A percentile compares a stretch with the other conserved stretches of the same genome.
Conservation (phyloP, 2,797 vertebrate species). For the Halcyon badia region DNA sequence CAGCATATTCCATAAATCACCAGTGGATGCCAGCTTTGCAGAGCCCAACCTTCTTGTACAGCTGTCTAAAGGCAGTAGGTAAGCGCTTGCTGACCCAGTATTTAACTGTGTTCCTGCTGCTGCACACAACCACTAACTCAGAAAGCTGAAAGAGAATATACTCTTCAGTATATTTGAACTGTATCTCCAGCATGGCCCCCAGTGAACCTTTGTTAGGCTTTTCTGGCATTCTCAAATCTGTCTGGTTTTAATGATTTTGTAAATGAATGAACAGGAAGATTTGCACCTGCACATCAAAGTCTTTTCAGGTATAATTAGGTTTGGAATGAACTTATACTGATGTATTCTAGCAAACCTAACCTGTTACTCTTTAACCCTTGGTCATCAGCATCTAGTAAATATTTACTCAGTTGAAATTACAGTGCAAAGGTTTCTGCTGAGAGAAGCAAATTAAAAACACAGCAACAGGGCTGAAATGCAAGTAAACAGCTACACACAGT, state of each 20-base stretch:
- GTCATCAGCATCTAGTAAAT: slow-evolving; percentile 51
- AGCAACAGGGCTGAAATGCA: neutral
- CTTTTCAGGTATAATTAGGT: neutral
- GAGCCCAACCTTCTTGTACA: neutral
- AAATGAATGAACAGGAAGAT: slow-evolving; percentile 10
- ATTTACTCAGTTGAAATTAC: slow-evolving; percentile 55
- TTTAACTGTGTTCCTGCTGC: neutral
- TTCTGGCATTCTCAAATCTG: neutral
- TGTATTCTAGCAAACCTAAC: neutral
- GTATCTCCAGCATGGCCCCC: neutral
- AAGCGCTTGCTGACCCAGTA: neutral
- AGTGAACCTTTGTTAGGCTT: neutral
- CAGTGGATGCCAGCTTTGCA: neutral
- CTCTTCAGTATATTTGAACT: neutral
- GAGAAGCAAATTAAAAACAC: neutral
- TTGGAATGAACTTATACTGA: neutral
- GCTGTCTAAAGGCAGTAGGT: neutral
- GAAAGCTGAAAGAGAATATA: neutral
- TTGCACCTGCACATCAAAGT: slow-evolving; percentile 18
- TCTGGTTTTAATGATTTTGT: neutral
- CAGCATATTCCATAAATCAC: neutral
- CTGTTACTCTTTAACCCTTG: slow-evolving; percentile 73
- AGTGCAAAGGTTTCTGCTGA: slow-evolving; percentile 75
- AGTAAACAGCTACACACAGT: neutral
- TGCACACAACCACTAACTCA: neutral